A percentile compares a stretch with the other conserved stretches of the same genome.
These are phyloP conservation scores for Oreochromis mossambicus DNA, from an alignment of 2,797 vertebrate genomes.

Conservation along the genomic window DNA sequence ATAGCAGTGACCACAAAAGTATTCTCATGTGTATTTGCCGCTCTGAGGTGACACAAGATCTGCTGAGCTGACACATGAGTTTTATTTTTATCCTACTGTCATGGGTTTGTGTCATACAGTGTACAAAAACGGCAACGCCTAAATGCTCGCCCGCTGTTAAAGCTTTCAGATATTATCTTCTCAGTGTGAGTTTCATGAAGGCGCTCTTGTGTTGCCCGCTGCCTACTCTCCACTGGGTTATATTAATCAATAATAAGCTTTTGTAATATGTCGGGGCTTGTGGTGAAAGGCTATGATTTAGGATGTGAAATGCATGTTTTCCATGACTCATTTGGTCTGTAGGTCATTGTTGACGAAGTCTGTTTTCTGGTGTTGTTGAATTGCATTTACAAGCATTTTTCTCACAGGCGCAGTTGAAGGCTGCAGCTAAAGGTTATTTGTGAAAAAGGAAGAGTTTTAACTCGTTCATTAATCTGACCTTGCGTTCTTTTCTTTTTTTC, in stretches of 20 bases:
- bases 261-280: conserved; percentile 1
- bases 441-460: neutral
- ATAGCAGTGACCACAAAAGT: neutral
- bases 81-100: conserved; percentile 52
- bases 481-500: too few species aligned
- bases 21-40: neutral
- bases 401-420: neutral
- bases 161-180: conserved; percentile 46
- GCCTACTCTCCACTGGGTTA: neutral
- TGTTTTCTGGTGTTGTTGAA: conserved; percentile 1
- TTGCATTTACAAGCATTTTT: neutral
- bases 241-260: conserved; percentile 37
- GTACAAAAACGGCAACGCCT: conserved; percentile 23
- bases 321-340: conserved; percentile 31
- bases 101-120: conserved; percentile 51
- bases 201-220: conserved; percentile 8
- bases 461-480: neutral
- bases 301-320: conserved; percentile 21
- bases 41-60: conserved; percentile 37
- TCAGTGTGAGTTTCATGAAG: conserved; percentile 26
- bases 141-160: conserved; percentile 24
- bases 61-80: conserved; percentile 46
- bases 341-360: neutral
- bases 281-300: conserved; percentile 16
- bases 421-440: neutral